Evolutionary conservation across 1,140 invertebrate genomes (phyloP).

Genomic region (Cepaea nemoralis): DNA sequence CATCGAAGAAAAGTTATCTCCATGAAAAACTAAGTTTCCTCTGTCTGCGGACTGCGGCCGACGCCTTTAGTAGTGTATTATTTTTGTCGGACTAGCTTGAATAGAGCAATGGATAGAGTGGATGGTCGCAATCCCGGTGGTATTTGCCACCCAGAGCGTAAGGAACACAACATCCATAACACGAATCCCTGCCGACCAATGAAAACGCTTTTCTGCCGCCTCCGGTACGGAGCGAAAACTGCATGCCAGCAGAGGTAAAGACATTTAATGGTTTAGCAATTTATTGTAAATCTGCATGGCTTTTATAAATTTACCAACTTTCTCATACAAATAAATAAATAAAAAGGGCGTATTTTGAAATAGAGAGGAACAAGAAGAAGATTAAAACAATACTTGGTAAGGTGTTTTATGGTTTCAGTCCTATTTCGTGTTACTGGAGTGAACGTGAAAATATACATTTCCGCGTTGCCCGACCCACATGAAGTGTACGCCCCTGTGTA

Average conservation of each 20-base stretch:
- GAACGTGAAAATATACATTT: not conserved
- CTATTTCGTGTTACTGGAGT: no score
- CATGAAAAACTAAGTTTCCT: no score
- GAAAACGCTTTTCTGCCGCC: not conserved
- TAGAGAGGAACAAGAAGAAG: no score
- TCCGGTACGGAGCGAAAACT: not conserved
- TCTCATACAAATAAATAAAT: no score
- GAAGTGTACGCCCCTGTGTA: not conserved
- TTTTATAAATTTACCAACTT: not conserved
- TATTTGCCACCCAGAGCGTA: constrained; percentile 20
- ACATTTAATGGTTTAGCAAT: not conserved
- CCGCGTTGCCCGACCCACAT: not conserved
- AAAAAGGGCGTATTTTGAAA: no score
- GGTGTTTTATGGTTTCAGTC: no score
- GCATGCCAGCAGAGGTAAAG: not conserved
- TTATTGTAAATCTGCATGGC: not conserved
- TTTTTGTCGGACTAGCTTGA: not conserved
- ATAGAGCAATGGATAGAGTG: not conserved
- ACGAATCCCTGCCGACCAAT: constrained; percentile 12
- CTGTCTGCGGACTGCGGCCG: no score
- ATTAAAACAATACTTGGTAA: no score
- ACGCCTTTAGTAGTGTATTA: not conserved
- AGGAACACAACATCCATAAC: not conserved
- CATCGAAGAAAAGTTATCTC: no score
- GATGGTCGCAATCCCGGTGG: constrained; percentile 3